Evolutionary conservation across 2,797 vertebrate species (phyloP).

Genomic region (Moxostoma hubbsi): DNA sequence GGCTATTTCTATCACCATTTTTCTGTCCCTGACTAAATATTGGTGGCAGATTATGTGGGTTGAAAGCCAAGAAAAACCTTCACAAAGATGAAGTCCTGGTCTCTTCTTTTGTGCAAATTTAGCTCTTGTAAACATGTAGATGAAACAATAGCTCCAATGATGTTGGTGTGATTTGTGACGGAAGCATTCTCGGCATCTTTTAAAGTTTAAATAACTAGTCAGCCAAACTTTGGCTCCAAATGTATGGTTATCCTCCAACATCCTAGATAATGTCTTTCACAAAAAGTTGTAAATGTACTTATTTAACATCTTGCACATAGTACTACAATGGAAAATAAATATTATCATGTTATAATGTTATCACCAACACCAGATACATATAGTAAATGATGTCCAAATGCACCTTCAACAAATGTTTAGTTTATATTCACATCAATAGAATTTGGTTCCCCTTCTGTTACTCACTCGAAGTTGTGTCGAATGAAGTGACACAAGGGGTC

Average conservation of each 20-base stretch:
- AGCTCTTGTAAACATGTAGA: slow-evolving; percentile 46
- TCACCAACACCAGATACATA: slow-evolving; percentile 5
- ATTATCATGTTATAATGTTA: slow-evolving; percentile 2
- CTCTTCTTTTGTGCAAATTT: slow-evolving; percentile 53
- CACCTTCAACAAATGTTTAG: slow-evolving; percentile 4
- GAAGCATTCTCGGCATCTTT: slow-evolving; percentile 30
- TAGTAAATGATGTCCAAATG: slow-evolving; percentile 16
- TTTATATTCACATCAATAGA: slow-evolving; percentile 27
- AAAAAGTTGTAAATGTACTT: neutral
- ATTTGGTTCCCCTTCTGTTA: no score
- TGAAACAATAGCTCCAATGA: slow-evolving; percentile 29
- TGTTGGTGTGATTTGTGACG: slow-evolving; percentile 32
- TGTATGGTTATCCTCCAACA: slow-evolving; percentile 11
- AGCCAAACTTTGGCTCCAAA: slow-evolving; percentile 34
- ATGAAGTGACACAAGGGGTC: no score
- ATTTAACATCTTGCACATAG: neutral
- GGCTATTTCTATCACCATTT: slow-evolving; percentile 56
- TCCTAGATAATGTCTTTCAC: neutral
- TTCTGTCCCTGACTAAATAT: slow-evolving; percentile 65
- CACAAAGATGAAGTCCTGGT: slow-evolving; percentile 60
- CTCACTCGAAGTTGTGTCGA: no score
- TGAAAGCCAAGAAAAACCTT: slow-evolving; percentile 60
- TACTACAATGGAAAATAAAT: neutral
- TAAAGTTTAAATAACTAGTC: slow-evolving; percentile 15
- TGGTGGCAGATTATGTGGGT: slow-evolving; percentile 59